Base-by-base conservation (phyloP, 1,140 invertebrate genomes). In the Zaprionus taronus region DNA sequence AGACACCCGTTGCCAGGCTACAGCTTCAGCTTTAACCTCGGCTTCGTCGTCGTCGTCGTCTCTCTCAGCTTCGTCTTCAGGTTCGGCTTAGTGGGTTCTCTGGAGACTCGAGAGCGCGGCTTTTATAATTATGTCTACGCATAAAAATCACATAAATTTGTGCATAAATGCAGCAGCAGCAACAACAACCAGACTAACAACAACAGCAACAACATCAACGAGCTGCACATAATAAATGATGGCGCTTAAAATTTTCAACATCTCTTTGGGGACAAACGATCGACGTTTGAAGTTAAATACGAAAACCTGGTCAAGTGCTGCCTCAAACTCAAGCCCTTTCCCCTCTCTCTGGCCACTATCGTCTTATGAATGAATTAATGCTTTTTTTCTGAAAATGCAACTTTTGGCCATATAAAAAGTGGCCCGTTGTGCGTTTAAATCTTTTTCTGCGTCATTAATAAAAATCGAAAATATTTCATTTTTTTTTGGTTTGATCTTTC, bases 121-220 rank as follows among this genome's bases (percentile, higher is more conserved):
- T 90, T 91, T 91, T 82, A 90, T 91, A 91, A 91, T 91, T 89
- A 91, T 91, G 90, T 91, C 90, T 91, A 91, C 90, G 90, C 90
- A 91, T 91, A 91, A 91, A 91, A 91, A 91, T 91, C 90, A 91
- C 90, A 91, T 91, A 91, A 91, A 91, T 91, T 90, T 83, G 86
- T 91, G 82, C 82, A 91, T 86, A 91, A 90, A 86, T 83, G 84
- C 79, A 87, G 67, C 83, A 69, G 51, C 72, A 75, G 34, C 28
- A 65, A 24, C 31, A 67, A 65, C 34, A 57, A 70, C 34, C 15
- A 20, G 41, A 47, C 38, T n/a, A 56, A 22, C 20, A 64, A 51
- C 28, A 55, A 22, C 26, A 64, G 36, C 28, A 55, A 44, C 67
- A 83, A 89, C 72, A 77, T 83, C 66, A 87, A 83, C 67, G 38